Conservation (phyloP, 2,797 vertebrate species). For the Scolopax bukidnonensis region DNA sequence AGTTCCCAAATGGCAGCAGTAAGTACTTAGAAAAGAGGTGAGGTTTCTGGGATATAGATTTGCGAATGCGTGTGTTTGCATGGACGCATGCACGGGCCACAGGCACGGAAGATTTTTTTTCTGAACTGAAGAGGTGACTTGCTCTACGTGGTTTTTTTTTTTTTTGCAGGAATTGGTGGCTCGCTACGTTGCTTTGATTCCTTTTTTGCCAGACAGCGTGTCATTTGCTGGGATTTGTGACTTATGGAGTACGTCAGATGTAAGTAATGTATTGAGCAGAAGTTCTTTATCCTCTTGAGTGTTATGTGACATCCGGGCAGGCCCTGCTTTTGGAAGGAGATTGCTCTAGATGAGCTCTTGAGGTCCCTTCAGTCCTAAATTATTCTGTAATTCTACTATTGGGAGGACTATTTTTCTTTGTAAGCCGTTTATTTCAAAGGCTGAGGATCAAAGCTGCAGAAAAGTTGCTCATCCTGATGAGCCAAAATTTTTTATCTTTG, state of each 20-base stretch:
- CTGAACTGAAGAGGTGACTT: background rate
- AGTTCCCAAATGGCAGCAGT: slow-evolving; percentile 83
- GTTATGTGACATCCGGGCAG: background rate
- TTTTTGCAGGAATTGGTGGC: slow-evolving; percentile 86
- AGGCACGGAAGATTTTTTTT: background rate
- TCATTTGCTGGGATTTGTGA: slow-evolving; percentile 92
- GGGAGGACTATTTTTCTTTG: background rate
- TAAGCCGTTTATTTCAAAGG: background rate
- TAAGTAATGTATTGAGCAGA: slow-evolving; percentile 75
- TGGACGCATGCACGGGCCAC: too few relatives aligned
- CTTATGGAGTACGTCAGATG: slow-evolving; percentile 95
- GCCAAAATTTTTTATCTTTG: background rate
- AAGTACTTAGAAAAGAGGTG: slow-evolving; percentile 37
- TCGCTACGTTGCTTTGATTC: slow-evolving; percentile 91
- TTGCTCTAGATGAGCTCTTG: background rate
- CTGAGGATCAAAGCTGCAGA: background rate
- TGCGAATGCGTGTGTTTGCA: background rate
- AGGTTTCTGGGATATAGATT: background rate
- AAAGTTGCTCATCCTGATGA: background rate
- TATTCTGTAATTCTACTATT: background rate
- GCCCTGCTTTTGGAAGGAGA: background rate
- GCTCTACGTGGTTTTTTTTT: background rate
- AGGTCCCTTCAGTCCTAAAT: background rate
- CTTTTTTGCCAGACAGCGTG: slow-evolving; percentile 90
- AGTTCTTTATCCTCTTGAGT: background rate